A percentile compares a stretch with the other conserved stretches of the same genome.
Conservation (phyloP, 1,140 invertebrate species). For the Zaprionus davidi region DNA sequence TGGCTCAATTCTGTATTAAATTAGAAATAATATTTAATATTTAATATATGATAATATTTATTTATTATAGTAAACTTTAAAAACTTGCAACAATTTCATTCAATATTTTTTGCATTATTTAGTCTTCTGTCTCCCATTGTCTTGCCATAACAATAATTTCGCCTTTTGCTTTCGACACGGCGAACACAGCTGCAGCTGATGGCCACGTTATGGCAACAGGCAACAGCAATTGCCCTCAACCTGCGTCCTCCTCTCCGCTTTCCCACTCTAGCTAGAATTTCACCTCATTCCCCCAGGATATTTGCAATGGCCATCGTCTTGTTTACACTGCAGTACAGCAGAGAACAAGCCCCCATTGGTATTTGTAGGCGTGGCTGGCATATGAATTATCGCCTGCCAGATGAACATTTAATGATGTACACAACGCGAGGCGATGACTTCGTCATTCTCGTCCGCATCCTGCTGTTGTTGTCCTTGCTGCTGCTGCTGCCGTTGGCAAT, state of each 20-base stretch:
- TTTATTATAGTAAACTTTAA: too few species aligned
- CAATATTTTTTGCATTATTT: neutral
- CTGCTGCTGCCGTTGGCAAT: slow-evolving; percentile 64
- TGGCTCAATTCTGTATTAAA: too few species aligned
- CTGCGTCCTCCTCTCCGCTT: neutral
- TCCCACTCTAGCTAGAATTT: neutral
- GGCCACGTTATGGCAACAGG: slow-evolving; percentile 36
- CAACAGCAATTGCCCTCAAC: slow-evolving; percentile 5
- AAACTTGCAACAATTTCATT: too few species aligned
- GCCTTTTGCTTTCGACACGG: slow-evolving; percentile 22
- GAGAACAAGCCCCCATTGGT: neutral
- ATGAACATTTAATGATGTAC: slow-evolving; percentile 81
- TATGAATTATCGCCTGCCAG: slow-evolving; percentile 77
- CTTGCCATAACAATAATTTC: slow-evolving; percentile 30
- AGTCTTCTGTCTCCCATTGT: slow-evolving; percentile 41
- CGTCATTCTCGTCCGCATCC: slow-evolving; percentile 7
- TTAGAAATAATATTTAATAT: too few species aligned
- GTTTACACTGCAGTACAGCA: slow-evolving; percentile 32
- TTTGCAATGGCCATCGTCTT: slow-evolving; percentile 30
- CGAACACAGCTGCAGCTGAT: slow-evolving; percentile 68
- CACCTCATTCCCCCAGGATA: neutral
- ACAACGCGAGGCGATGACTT: slow-evolving; percentile 49
- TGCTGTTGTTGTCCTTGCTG: slow-evolving; percentile 37
- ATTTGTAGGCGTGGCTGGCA: slow-evolving; percentile 32
- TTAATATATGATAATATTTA: too few species aligned